These are phyloP conservation scores for Hylaeus volcanicus DNA, from an alignment of 1,140 invertebrate species.

Conservation along the genomic window DNA sequence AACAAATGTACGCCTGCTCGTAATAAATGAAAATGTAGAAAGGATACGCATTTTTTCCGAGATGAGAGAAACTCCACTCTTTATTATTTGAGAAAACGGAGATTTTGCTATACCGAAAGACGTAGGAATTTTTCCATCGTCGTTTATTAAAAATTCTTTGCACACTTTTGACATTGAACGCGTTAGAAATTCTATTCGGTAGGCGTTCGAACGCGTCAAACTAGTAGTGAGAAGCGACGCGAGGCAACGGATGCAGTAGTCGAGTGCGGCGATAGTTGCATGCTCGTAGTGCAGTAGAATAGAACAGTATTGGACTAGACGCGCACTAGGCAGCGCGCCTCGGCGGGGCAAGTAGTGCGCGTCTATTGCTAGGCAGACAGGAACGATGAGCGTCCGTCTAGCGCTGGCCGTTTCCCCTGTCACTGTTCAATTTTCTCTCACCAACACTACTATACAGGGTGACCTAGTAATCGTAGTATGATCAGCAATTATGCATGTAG, in stretches of 20 bases:
- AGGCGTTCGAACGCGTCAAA: neutral
- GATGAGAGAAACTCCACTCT: no score
- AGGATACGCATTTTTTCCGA: no score
- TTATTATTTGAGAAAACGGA: no score
- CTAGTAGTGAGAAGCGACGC: neutral
- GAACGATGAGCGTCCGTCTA: conserved; percentile 17
- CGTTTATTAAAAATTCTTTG: no score
- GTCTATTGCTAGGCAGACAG: conserved; percentile 71
- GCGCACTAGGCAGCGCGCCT: conserved; percentile 31
- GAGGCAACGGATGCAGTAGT: conserved; percentile 40
- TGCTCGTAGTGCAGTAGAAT: conserved; percentile 48
- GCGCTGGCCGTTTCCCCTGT: neutral
- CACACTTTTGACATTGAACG: no score
- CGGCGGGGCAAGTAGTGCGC: conserved; percentile 66
- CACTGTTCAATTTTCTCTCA: neutral
- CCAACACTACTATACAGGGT: no score
- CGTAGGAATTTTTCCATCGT: no score
- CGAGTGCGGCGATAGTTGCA: conserved; percentile 25
- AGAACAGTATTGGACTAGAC: conserved; percentile 54
- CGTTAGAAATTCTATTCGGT: neutral
- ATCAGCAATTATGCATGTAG: no score
- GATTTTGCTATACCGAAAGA: no score
- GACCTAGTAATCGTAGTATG: no score
- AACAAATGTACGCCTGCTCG: no score
- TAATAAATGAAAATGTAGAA: no score